A percentile compares a stretch with the other conserved stretches of the same genome.
phyloP scores from a whole-genome alignment of 2,888 invertebrate species.

The Ectemnius lituratus region DNA sequence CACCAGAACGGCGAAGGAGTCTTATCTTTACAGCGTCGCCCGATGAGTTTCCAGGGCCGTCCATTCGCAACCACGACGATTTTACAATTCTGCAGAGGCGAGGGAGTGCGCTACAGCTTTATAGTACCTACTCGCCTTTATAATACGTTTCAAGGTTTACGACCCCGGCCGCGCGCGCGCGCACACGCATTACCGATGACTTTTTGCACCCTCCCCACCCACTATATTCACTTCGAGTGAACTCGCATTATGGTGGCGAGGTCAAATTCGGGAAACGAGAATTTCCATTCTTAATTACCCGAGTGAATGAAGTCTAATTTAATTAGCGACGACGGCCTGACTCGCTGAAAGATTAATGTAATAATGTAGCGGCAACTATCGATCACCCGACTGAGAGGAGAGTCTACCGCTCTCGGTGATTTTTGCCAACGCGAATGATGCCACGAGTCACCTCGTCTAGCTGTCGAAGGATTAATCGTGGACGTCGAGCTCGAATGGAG shows the following conservation, averaged over 20 bases:
- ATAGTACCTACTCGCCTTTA: constrained; percentile 67
- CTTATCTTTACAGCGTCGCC: constrained; percentile 64
- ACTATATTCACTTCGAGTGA: constrained; percentile 23
- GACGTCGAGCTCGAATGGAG: constrained; percentile 48
- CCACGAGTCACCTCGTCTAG: constrained; percentile 58
- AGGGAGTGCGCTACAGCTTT: constrained; percentile 68
- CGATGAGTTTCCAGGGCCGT: constrained; percentile 56
- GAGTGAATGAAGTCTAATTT: constrained; percentile 53
- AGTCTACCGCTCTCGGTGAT: constrained; percentile 39
- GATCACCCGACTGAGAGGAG: constrained; percentile 41
- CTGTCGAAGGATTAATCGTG: constrained; percentile 50
- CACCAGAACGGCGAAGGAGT: constrained; percentile 29
- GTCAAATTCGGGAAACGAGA: constrained; percentile 29
- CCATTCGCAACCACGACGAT: constrained; percentile 64
- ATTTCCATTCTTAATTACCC: constrained; percentile 33
- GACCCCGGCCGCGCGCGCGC: constrained; percentile 40
- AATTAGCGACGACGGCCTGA: constrained; percentile 56
- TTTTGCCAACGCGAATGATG: constrained; percentile 48
- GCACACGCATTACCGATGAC: constrained; percentile 32
- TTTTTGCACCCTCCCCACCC: constrained; percentile 29
- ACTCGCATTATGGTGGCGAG: constrained; percentile 30
- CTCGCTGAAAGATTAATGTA: constrained; percentile 56
- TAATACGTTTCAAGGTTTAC: constrained; percentile 70
- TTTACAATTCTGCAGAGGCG: constrained; percentile 67
- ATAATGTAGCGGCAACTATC: constrained; percentile 53